Conservation (phyloP, 2,113 vertebrate genomes). For the Osmerus mordax region DNA sequence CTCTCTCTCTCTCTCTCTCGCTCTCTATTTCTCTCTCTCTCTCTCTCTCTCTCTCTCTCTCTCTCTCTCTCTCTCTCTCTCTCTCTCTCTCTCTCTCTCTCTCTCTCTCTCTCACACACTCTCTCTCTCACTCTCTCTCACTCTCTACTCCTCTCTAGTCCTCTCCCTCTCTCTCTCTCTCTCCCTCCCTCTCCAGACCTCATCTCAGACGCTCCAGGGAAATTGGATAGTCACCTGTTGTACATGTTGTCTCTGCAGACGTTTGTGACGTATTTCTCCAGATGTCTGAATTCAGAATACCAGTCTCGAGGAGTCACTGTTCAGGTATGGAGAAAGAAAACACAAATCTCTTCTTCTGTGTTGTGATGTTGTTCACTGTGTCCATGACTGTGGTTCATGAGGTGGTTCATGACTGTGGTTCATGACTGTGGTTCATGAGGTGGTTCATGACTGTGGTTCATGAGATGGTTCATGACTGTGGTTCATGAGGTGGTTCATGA, state of each 20-base stretch:
- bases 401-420: not conserved
- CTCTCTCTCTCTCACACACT: not conserved
- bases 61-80: not conserved
- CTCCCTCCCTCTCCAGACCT: too few species aligned
- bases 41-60: not conserved
- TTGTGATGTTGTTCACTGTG: too few species aligned
- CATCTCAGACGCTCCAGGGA: too few species aligned
- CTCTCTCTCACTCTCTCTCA: too few species aligned
- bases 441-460: not conserved
- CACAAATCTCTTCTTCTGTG: too few species aligned
- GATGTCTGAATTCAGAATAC: conserved; percentile 71
- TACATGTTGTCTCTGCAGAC: conserved; percentile 51
- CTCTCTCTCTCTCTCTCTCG: too few species aligned
- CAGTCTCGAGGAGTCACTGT: conserved; percentile 66
- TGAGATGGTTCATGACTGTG: not conserved
- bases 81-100: not conserved
- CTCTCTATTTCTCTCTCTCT: not conserved
- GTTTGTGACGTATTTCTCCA: conserved; percentile 72
- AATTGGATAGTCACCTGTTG: not conserved
- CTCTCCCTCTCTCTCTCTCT: too few species aligned
- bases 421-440: not conserved
- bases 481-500: not conserved
- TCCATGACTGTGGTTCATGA: not conserved
- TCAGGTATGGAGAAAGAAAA: conserved; percentile 64
- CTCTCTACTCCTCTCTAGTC: too few species aligned